Conservation (phyloP, 2,888 invertebrate genomes). For the Pseudococcus longispinus region DNA sequence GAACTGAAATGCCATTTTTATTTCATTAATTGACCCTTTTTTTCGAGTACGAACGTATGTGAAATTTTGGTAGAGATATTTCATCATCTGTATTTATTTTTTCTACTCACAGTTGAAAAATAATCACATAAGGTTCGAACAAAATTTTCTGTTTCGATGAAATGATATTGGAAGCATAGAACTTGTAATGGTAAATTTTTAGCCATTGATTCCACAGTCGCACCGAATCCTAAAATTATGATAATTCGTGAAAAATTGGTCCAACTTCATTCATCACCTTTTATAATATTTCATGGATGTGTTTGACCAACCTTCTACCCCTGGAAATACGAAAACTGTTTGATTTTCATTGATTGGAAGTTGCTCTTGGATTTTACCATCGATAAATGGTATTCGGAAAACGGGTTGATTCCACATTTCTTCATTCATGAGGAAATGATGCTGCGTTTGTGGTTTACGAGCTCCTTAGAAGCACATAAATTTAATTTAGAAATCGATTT, state of each 20-base stretch:
- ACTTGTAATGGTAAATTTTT: constrained; percentile 6
- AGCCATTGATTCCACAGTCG: not conserved
- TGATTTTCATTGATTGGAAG: not conserved
- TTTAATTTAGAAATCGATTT: no score
- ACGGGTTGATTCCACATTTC: not conserved
- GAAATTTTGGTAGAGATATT: no score
- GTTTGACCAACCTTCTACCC: not conserved
- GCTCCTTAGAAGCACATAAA: no score
- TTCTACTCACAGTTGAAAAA: not conserved
- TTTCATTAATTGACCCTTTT: no score
- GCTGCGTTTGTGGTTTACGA: not conserved
- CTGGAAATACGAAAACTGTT: constrained; percentile 6
- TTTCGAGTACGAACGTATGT: no score
- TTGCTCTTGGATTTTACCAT: not conserved
- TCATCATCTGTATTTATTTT: no score
- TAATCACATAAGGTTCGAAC: not conserved
- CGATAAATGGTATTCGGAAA: not conserved
- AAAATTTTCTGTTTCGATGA: not conserved
- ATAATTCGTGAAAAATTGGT: not conserved
- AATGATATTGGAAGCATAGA: not conserved
- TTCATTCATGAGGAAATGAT: not conserved
- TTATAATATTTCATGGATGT: not conserved
- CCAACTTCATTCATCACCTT: not conserved
- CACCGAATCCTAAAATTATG: not conserved
- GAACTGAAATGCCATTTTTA: not conserved